Base-by-base conservation (phyloP, 2,113 vertebrate genomes). In the Ameiurus melas region DNA sequence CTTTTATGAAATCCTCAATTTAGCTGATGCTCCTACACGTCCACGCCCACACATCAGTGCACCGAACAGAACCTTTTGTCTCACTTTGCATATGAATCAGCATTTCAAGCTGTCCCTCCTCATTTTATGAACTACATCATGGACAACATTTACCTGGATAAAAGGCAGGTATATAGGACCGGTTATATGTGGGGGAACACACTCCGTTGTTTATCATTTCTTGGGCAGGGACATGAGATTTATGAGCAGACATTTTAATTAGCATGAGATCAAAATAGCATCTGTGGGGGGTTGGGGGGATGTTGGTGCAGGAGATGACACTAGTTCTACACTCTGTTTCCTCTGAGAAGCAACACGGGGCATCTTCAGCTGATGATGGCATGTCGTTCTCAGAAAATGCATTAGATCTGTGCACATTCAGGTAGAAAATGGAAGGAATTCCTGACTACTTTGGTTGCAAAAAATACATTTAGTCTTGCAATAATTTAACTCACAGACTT, bases 251-350 rank as follows among this genome's bases (percentile, higher is more conserved):
- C 68, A 86, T 57, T 51, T 2, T 43, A 68, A 86, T 90, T 86
- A 88, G 33, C 27, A 62, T 83, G 68, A 85, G 55, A 90, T 81
- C 55, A 84, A 88, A 88, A 88, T 84, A 79, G 60, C 68, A 70
- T 68, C 68, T 78, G 86, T 39, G 33, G 39, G 79, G 17, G 51
- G 36, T n/a, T 39, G 36, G 36, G 36, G 36, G 36, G 57, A 66
- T 90, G 51, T 81, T 14, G 55, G 33, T 66, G 51, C 30, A 85
- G 36, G 30, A 83, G 60, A 70, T 87, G 77, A 39, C 62, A 83
- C 62, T 53, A 78, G 60, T 39, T 70, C 87, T 79, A 88, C 89
- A 79, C 36, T 43, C 25, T 55, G 19, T 73, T 73, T 51, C 43
- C 47, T 57, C 33, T 43, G 8, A 70, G 33, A 58, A 82, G 80